These are phyloP conservation scores for Rhopalosiphum padi DNA, from an alignment of 1,140 invertebrate genomes.

Conservation along the genomic window DNA sequence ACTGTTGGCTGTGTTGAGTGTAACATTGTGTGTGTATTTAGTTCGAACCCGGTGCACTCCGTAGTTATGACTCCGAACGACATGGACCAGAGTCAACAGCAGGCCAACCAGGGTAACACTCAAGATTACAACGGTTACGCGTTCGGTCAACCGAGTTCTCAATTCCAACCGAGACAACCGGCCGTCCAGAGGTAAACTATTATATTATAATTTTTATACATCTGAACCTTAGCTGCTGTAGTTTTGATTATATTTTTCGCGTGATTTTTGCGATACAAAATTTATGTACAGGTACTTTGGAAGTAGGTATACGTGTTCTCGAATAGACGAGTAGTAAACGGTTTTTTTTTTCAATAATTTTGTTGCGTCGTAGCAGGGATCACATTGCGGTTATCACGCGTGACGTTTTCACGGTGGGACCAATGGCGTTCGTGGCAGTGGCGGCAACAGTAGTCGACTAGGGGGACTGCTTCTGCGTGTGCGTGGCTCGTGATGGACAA, in stretches of 20 bases:
- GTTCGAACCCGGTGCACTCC: background rate
- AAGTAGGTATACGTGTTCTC: too few relatives aligned
- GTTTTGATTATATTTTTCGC: background rate
- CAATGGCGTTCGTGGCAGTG: background rate
- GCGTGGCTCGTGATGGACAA: slow-evolving; percentile 52
- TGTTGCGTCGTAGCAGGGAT: background rate
- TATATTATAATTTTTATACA: background rate
- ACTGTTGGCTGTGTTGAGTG: background rate
- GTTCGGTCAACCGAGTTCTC: slow-evolving; percentile 32
- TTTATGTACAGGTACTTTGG: background rate
- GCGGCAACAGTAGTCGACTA: background rate
- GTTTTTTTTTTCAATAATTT: slow-evolving; percentile 18
- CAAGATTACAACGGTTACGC: slow-evolving; percentile 56
- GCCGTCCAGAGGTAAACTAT: slow-evolving; percentile 28
- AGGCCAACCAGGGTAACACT: slow-evolving; percentile 52
- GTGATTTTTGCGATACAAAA: background rate
- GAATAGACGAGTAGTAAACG: background rate
- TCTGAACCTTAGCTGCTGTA: background rate
- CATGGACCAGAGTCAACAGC: slow-evolving; percentile 55
- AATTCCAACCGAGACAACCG: slow-evolving; percentile 43
- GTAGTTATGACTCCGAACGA: slow-evolving; percentile 52
- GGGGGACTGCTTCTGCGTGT: slow-evolving; percentile 7
- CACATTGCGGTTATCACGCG: slow-evolving; percentile 12
- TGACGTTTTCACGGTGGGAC: background rate
- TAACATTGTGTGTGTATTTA: slow-evolving; percentile 1